phyloP scores from a whole-genome alignment of 37 sponge, comb jelly and placozoan genomes.

The Spongilla lacustris region DNA sequence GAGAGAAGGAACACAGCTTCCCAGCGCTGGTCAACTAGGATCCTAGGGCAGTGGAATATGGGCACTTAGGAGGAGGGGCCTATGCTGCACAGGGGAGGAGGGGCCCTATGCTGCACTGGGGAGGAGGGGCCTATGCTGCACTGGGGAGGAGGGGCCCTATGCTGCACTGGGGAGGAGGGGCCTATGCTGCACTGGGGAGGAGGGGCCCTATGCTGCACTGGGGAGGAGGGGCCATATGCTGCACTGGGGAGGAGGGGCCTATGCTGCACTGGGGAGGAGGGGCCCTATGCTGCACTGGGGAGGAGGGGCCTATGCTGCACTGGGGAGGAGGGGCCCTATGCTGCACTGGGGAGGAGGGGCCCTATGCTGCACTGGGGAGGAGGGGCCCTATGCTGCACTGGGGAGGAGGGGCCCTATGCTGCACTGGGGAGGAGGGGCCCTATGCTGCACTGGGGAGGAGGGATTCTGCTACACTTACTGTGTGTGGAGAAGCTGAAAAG shows the following conservation, averaged over 20 bases:
- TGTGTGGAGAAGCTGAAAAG: conserved; percentile 71
- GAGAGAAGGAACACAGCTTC: conserved; percentile 78
- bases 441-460: too few species aligned
- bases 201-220: not conserved
- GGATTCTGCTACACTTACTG: conserved; percentile 46
- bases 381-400: not conserved
- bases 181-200: not conserved
- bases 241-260: not conserved
- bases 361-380: not conserved
- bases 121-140: not conserved
- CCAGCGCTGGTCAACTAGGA: conserved; percentile 42
- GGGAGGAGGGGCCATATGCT: not conserved
- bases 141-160: too few species aligned
- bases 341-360: not conserved
- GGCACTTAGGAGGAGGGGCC: not conserved
- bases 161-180: not conserved
- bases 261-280: not conserved
- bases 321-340: not conserved
- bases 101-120: not conserved
- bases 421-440: not conserved
- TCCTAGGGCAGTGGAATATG: conserved; percentile 26
- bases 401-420: not conserved
- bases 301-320: not conserved
- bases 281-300: not conserved
- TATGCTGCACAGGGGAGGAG: not conserved